Evolutionary conservation across 2,888 invertebrate species (phyloP).

Genomic region (Synanthedon vespiformis): DNA sequence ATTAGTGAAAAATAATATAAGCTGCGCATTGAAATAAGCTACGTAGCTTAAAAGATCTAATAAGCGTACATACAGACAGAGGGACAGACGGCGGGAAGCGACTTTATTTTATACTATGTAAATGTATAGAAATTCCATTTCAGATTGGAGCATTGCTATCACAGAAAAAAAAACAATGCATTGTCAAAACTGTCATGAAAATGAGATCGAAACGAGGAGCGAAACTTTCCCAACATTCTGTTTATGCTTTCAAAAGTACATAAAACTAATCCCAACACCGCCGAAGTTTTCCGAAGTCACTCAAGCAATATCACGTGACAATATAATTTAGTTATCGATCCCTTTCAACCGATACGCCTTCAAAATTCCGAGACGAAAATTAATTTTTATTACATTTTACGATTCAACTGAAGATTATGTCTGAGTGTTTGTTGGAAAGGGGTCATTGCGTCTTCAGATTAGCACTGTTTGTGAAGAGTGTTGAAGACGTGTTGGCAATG

Average conservation of each 20-base stretch:
- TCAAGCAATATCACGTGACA: neutral
- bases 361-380: neutral
- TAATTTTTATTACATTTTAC: neutral
- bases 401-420: neutral
- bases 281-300: neutral
- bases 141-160: too few relatives aligned
- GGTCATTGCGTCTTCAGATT: neutral
- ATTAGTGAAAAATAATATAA: too few relatives aligned
- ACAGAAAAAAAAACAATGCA: neutral
- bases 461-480: neutral
- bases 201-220: conserved; percentile 12
- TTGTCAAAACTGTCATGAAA: neutral
- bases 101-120: too few relatives aligned
- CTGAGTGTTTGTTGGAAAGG: neutral
- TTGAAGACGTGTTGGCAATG: conserved; percentile 44
- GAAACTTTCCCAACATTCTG: conserved; percentile 16
- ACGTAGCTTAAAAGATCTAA: too few relatives aligned
- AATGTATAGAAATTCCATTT: too few relatives aligned
- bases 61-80: too few relatives aligned
- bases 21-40: too few relatives aligned
- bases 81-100: too few relatives aligned
- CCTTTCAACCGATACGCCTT: neutral
- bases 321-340: neutral
- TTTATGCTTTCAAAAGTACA: conserved; percentile 14
- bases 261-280: conserved; percentile 20